phyloP scores from a whole-genome alignment of 2,797 vertebrate genomes.

The Merluccius polli region DNA sequence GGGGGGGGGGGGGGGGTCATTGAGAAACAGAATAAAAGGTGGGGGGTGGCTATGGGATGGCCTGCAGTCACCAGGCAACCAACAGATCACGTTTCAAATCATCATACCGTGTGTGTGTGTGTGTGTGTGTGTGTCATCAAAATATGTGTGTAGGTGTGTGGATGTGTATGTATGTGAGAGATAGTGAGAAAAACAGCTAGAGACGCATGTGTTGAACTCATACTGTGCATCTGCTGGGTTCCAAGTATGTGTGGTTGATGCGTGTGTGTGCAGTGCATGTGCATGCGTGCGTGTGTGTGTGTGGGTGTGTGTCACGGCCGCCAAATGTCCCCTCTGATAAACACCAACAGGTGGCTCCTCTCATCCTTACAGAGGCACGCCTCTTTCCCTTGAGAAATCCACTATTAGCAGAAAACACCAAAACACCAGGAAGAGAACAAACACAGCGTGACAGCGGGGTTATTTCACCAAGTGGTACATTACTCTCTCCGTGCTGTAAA shows the following conservation, averaged over 20 bases:
- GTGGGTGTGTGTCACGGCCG: constrained; percentile 27
- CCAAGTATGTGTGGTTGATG: constrained; percentile 22
- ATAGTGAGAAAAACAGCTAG: constrained; percentile 12
- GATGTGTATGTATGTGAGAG: constrained; percentile 11
- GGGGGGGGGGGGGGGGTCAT: constrained; percentile 23
- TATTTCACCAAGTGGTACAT: neutral
- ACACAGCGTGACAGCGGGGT: neutral
- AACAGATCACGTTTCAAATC: constrained; percentile 75
- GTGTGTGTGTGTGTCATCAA: constrained; percentile 9
- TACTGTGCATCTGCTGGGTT: constrained; percentile 28
- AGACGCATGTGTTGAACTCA: constrained; percentile 19
- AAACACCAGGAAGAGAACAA: neutral
- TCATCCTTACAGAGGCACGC: neutral
- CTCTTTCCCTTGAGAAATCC: constrained; percentile 11
- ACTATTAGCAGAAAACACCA: constrained; percentile 8
- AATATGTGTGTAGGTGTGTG: constrained; percentile 6
- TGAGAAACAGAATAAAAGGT: constrained; percentile 40
- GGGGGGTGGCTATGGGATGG: constrained; percentile 37
- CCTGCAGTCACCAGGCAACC: constrained; percentile 73
- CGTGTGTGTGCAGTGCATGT: constrained; percentile 26
- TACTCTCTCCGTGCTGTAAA: constrained; percentile 24
- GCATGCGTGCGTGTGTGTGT: constrained; percentile 34
- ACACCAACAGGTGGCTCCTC: constrained; percentile 36
- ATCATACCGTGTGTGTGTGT: constrained; percentile 7
- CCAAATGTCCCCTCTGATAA: constrained; percentile 24